These are phyloP conservation scores for Drosophila truncata DNA, from an alignment of 1,140 invertebrate genomes.

Conservation along the genomic window DNA sequence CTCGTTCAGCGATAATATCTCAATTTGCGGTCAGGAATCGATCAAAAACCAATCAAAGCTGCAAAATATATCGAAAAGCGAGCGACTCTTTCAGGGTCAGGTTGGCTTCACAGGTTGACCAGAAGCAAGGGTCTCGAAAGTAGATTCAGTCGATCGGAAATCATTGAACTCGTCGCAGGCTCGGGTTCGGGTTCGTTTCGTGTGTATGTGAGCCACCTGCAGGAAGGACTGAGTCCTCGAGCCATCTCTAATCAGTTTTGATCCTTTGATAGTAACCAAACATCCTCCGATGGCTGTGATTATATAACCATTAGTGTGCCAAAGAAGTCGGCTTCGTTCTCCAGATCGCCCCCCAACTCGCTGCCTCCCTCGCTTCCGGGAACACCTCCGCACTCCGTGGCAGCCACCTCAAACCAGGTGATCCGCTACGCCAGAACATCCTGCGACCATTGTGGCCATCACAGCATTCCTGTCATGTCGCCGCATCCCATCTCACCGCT, in stretches of 20 bases:
- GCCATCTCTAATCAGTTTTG: neutral
- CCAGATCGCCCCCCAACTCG: slow-evolving; percentile 47
- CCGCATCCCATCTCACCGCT: slow-evolving; percentile 80
- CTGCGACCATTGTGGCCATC: slow-evolving; percentile 79
- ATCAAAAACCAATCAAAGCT: slow-evolving; percentile 71
- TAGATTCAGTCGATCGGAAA: slow-evolving; percentile 52
- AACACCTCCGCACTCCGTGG: slow-evolving; percentile 9
- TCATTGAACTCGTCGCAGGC: slow-evolving; percentile 36
- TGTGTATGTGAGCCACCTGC: slow-evolving; percentile 24
- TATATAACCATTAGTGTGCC: slow-evolving; percentile 66
- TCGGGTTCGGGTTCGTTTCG: neutral
- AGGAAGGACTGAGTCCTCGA: neutral
- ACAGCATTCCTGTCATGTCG: slow-evolving; percentile 77
- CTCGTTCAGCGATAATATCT: slow-evolving; percentile 34
- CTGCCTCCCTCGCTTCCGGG: slow-evolving; percentile 26
- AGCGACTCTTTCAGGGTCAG: slow-evolving; percentile 32
- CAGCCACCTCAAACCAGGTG: slow-evolving; percentile 55
- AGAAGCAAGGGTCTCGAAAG: slow-evolving; percentile 7
- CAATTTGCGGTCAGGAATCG: slow-evolving; percentile 46
- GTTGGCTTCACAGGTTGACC: slow-evolving; percentile 21
- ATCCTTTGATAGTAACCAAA: slow-evolving; percentile 46
- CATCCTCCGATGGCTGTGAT: slow-evolving; percentile 63
- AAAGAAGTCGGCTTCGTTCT: slow-evolving; percentile 75
- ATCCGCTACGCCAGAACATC: slow-evolving; percentile 73
- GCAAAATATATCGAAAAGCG: slow-evolving; percentile 9